Evolutionary conservation across 1,140 invertebrate species (phyloP), one percentile per base, ranked within the genome.

Genomic region (Bombus pascuorum): DNA sequence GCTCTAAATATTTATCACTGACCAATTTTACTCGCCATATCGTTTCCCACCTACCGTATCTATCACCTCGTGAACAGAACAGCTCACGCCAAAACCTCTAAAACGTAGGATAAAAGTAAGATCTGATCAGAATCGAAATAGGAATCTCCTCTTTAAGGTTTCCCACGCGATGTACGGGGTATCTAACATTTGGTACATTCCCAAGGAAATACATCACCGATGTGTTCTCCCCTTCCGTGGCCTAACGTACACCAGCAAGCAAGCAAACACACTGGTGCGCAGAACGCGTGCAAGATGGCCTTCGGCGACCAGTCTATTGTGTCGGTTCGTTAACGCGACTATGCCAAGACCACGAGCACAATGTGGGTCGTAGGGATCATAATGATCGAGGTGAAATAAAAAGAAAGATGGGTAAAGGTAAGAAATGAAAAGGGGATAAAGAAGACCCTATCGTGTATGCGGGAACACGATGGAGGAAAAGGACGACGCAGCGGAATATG

Each of bases 341-440:
- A 25, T 32, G 37, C 47, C 34, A 34, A 42, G 53, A 62, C 8
- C 59, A 37, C 25, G 37, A 25, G n/a, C 70, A 18, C 32, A 44
- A 47, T 59, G 47, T 37, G 44, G 42, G 37, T n/a, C 25, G 34
- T 2, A n/a, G 39, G 47, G 25, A 72, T 47, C 44, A 70, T 75
- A 59, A 83, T 83, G n/a, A 37, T 70, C 39, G 80, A 25, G 39
- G 74, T 4, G 59, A 42, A 25, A 79, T 37, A 42, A 78, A 65
- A 78, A 59, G 42, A 4, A 42, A 47, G 15, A 57, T 32, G 34
- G 25, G 44, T 32, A 57, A 72, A 13, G 5, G 12, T 37, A 42
- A 53, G 53, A 47, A 80, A 62, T 62, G 59, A 15, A 32, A 32
- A 2, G 18, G 15, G n/a, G 13, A 32, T 66, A 62, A 62, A 25